These are phyloP conservation scores for Nyctereutes procyonoides DNA, from an alignment of 2,113 vertebrate genomes.

Conservation along the genomic window DNA sequence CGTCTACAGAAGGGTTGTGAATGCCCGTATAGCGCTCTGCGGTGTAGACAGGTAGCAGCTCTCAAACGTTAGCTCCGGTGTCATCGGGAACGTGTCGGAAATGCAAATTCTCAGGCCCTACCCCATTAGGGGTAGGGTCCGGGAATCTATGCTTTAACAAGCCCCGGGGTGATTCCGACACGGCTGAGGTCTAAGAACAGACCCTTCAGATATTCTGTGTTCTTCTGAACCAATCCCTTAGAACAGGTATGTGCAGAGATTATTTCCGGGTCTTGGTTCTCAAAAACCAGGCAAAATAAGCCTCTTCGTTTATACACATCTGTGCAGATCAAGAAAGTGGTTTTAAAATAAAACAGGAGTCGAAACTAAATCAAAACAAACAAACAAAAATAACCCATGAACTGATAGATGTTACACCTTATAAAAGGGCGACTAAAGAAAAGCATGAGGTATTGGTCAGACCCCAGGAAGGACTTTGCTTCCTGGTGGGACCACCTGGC, in stretches of 20 bases:
- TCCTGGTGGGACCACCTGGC: not conserved
- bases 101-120: not conserved
- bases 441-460: not conserved
- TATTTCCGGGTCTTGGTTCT: not conserved
- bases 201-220: not conserved
- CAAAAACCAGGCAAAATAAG: not conserved
- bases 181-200: not conserved
- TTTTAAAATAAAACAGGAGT: slow-evolving; percentile 52
- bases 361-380: not conserved
- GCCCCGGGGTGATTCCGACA: not conserved
- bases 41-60: not conserved
- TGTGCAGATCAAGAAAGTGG: not conserved
- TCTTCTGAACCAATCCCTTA: not conserved
- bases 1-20: slow-evolving; percentile 58
- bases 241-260: not conserved
- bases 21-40: slow-evolving; percentile 53
- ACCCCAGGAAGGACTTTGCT: not conserved
- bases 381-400: not conserved
- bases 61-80: not conserved
- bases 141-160: not conserved
- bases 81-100: slow-evolving; percentile 24
- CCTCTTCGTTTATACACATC: not conserved
- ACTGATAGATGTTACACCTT: not conserved
- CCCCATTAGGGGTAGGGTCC: too few relatives aligned
- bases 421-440: not conserved